Percentiles rank a stretch among this genome's conserved stretches.
Evolutionary conservation across 2,888 invertebrate species (phyloP).

Genomic region (Tetragonula carbonaria): DNA sequence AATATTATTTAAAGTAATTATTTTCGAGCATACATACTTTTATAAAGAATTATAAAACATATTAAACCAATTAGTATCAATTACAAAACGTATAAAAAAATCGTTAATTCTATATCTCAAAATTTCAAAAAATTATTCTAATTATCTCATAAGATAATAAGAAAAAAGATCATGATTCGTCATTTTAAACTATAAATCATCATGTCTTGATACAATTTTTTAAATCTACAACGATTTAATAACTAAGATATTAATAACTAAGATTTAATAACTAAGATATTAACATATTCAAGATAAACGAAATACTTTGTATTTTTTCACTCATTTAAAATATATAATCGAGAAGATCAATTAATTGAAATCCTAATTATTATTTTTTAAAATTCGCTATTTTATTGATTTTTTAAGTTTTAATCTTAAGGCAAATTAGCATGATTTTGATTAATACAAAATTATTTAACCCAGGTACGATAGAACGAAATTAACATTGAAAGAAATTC

Average conservation of each 20-base stretch:
- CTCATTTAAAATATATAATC: background rate
- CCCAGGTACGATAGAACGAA: constrained; percentile 94
- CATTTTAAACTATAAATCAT: background rate
- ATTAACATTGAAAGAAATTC: constrained; percentile 94
- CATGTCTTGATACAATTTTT: background rate
- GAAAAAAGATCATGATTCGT: background rate
- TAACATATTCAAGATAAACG: background rate
- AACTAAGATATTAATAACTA: too few relatives aligned
- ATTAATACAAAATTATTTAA: background rate
- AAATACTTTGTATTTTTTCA: background rate
- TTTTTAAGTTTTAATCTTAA: background rate
- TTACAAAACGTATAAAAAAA: background rate
- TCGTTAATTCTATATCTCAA: background rate
- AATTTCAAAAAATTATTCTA: background rate
- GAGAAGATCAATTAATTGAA: background rate
- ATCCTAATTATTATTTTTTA: background rate
- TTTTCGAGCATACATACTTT: background rate
- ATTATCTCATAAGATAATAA: background rate
- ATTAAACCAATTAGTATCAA: background rate
- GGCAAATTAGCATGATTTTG: background rate
- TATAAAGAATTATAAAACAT: background rate
- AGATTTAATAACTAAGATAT: background rate
- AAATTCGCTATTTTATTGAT: background rate
- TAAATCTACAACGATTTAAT: background rate
- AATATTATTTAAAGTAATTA: background rate